phyloP scores from a whole-genome alignment of 1,140 invertebrate species.

The Yoshiicerus persimilis region DNA sequence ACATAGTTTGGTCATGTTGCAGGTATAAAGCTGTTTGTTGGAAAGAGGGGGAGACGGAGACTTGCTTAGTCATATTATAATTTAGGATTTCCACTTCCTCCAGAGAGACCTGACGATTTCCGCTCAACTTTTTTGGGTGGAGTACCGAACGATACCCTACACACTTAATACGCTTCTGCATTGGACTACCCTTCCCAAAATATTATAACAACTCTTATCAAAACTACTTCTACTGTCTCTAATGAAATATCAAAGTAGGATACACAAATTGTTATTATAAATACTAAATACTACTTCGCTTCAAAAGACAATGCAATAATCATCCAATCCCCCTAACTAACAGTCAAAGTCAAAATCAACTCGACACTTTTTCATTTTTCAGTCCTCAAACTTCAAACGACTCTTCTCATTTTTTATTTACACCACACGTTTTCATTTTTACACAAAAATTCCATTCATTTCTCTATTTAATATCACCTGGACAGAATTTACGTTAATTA shows the following conservation, averaged over 20 bases:
- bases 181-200: no score
- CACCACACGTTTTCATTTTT: not conserved
- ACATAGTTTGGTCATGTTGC: not conserved
- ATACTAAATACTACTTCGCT: no score
- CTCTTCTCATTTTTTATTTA: not conserved
- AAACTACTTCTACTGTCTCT: no score
- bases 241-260: not conserved
- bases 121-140: slow-evolving; percentile 18
- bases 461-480: no score
- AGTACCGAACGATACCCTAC: not conserved
- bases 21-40: not conserved
- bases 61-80: slow-evolving; percentile 47
- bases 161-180: no score
- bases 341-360: not conserved
- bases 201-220: no score
- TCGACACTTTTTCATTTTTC: not conserved
- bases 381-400: not conserved
- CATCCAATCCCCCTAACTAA: no score
- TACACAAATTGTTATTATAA: no score
- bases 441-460: not conserved
- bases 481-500: no score
- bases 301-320: not conserved
- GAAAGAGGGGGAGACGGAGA: slow-evolving; percentile 19
- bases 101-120: not conserved
- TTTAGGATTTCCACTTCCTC: slow-evolving; percentile 48